Conservation (phyloP, 1,140 invertebrate species). For the Lycorma delicatula region DNA sequence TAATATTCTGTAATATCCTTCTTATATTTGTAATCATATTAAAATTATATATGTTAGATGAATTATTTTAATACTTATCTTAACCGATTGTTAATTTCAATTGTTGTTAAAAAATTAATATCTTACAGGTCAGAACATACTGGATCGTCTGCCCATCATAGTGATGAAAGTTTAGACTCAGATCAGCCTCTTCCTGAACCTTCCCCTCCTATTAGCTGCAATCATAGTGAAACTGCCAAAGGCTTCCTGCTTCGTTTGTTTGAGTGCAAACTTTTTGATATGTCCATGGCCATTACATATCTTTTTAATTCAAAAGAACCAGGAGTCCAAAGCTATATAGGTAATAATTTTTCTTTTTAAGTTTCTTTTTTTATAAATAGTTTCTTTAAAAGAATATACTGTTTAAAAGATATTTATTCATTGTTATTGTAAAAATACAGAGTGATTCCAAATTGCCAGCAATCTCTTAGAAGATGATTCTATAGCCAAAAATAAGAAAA, state of each 20-base stretch:
- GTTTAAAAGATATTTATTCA: too few relatives aligned
- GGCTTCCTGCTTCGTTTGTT: slow-evolving; percentile 77
- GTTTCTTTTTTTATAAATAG: too few relatives aligned
- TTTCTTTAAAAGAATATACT: too few relatives aligned
- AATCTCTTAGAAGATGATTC: too few relatives aligned
- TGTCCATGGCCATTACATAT: slow-evolving; percentile 96
- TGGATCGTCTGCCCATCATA: slow-evolving; percentile 25
- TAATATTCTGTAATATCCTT: too few relatives aligned
- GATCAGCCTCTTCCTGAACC: slow-evolving; percentile 2
- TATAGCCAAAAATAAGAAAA: too few relatives aligned
- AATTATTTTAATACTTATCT: neutral
- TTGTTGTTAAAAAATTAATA: neutral
- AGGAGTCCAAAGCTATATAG: slow-evolving; percentile 82
- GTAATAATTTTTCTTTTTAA: slow-evolving; percentile 19
- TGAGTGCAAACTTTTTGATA: slow-evolving; percentile 94
- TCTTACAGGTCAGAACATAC: slow-evolving; percentile 24
- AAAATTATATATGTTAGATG: neutral
- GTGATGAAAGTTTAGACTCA: slow-evolving; percentile 24
- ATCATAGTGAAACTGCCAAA: slow-evolving; percentile 28
- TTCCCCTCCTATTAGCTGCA: slow-evolving; percentile 4
- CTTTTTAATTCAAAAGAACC: slow-evolving; percentile 97
- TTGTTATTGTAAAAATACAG: too few relatives aligned
- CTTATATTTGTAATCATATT: too few relatives aligned
- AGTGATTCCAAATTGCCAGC: too few relatives aligned
- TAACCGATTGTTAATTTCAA: neutral